A percentile compares a stretch with the other conserved stretches of the same genome.
Evolutionary conservation across 2,888 invertebrate species (phyloP).

Genomic region (Dryobotodes eremita): DNA sequence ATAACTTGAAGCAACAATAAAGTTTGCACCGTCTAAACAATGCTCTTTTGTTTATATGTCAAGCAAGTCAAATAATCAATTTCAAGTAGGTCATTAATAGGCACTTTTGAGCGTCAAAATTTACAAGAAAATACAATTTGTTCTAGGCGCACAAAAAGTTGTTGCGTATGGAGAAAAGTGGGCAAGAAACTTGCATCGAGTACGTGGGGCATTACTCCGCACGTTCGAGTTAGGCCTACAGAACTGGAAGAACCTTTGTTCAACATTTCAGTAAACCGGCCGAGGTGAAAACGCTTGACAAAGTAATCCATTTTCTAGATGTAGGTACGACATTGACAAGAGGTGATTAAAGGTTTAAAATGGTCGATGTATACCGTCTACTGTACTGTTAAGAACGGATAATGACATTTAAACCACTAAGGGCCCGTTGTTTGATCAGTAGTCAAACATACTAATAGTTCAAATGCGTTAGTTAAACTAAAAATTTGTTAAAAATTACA

Average conservation of each 20-base stretch:
- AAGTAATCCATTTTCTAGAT: slow-evolving; percentile 50
- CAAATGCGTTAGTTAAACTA: no score
- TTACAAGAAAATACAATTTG: neutral
- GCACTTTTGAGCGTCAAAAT: neutral
- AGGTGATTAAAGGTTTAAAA: slow-evolving; percentile 25
- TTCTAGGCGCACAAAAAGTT: neutral
- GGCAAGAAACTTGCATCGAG: neutral
- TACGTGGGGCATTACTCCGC: no score
- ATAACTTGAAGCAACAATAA: no score
- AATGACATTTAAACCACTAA: no score
- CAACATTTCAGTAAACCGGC: slow-evolving; percentile 13
- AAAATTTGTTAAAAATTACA: no score
- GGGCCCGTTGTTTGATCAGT: no score
- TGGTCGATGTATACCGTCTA: slow-evolving; percentile 1
- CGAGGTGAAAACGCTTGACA: slow-evolving; percentile 43
- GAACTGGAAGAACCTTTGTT: slow-evolving; percentile 24
- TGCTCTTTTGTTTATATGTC: neutral
- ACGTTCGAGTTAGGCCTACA: neutral
- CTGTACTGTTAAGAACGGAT: neutral
- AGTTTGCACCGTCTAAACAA: neutral
- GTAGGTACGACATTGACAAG: slow-evolving; percentile 52
- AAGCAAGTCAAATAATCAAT: neutral
- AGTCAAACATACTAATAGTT: no score
- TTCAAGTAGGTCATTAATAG: neutral
- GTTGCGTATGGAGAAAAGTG: neutral